phyloP scores from a whole-genome alignment of 2,797 vertebrate genomes.

The Premnoplex brunnescens region DNA sequence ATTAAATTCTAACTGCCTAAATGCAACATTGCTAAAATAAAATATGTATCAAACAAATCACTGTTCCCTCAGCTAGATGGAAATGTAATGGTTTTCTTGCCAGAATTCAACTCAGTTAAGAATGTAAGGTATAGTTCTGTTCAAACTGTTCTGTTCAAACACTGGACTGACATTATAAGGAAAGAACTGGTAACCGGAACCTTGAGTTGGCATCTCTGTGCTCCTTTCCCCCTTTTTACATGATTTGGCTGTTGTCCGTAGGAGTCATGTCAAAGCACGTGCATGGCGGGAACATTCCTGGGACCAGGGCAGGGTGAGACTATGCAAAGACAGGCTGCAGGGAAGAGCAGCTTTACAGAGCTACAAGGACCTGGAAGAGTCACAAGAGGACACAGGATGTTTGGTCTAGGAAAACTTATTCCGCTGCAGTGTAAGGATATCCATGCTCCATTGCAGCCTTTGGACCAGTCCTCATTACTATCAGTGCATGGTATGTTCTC shows the following conservation, averaged over 20 bases:
- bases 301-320: not conserved
- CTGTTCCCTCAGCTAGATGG: not conserved
- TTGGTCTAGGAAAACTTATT: not conserved
- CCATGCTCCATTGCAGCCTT: not conserved
- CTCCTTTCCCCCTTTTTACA: not conserved
- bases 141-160: not conserved
- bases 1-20: conserved; percentile 11
- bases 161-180: not conserved
- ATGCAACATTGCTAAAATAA: not conserved
- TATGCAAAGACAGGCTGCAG: not conserved
- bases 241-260: not conserved
- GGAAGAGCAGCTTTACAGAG: not conserved
- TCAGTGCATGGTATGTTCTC: not conserved
- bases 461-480: not conserved
- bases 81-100: not conserved
- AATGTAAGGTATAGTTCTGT: not conserved
- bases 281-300: not conserved
- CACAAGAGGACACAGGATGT: rapidly evolving
- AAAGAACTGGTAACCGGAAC: not conserved
- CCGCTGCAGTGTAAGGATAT: not conserved
- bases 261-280: not conserved
- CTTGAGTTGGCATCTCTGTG: not conserved
- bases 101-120: not conserved
- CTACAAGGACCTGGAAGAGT: not conserved
- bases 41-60: not conserved